Percentiles rank a stretch among this genome's conserved stretches.
These are phyloP conservation scores for Struthio camelus DNA, from an alignment of 2,113 vertebrate species.

Conservation along the genomic window DNA sequence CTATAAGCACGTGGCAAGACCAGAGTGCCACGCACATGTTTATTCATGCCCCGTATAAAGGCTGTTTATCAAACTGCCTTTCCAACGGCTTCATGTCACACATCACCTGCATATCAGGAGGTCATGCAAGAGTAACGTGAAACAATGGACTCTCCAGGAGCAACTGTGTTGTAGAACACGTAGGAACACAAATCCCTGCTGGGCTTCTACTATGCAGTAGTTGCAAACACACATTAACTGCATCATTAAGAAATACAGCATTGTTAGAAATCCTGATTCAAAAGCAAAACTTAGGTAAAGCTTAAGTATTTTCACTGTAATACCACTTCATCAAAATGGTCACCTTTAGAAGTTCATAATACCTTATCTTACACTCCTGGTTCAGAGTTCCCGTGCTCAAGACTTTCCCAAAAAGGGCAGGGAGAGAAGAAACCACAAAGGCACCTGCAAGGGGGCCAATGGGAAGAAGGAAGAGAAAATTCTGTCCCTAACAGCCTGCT, in stretches of 20 bases:
- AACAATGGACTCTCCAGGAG: neutral
- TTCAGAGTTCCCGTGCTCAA: neutral
- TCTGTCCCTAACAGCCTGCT: neutral
- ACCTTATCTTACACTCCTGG: neutral
- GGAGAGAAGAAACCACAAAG: neutral
- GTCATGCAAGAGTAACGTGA: neutral
- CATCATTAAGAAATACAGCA: neutral
- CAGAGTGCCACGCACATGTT: neutral
- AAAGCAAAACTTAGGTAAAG: neutral
- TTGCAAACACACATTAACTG: neutral
- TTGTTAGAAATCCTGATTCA: neutral
- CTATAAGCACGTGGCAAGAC: fast-evolving
- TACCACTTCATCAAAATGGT: neutral
- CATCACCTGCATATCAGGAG: neutral
- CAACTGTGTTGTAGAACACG: neutral
- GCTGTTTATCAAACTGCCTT: neutral
- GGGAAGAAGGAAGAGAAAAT: neutral
- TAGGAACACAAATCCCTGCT: neutral
- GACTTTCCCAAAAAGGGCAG: neutral
- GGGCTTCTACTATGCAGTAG: neutral
- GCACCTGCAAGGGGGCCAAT: neutral
- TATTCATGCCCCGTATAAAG: neutral
- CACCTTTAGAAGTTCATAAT: neutral
- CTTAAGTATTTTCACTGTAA: neutral
- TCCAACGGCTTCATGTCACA: neutral